These are phyloP conservation scores for Albula goreensis DNA, from an alignment of 2,113 vertebrate species.

Conservation along the genomic window DNA sequence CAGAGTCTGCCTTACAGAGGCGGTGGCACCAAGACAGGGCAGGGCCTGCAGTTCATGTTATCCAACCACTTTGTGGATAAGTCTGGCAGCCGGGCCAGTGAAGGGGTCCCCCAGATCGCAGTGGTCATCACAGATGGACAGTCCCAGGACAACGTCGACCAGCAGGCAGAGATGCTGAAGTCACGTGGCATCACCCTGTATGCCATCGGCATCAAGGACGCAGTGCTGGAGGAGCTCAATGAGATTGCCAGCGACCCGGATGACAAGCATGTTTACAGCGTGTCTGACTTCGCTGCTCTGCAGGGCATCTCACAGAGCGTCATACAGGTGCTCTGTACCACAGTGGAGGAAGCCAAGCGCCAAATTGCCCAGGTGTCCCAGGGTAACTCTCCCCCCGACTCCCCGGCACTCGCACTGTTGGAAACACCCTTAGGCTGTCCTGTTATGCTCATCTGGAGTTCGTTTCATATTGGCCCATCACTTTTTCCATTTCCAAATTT, in stretches of 20 bases:
- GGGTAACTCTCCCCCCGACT: neutral
- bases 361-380: slow-evolving; percentile 33
- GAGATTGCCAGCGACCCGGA: slow-evolving; percentile 49
- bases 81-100: slow-evolving; percentile 40
- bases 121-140: slow-evolving; percentile 51
- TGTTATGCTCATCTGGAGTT: too few species aligned
- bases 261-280: slow-evolving; percentile 42
- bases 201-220: slow-evolving; percentile 44
- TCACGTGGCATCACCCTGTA: slow-evolving; percentile 51
- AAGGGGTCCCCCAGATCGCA: slow-evolving; percentile 48
- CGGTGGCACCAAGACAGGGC: slow-evolving; percentile 43
- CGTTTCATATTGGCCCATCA: too few species aligned
- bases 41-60: slow-evolving; percentile 52
- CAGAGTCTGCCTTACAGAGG: slow-evolving; percentile 42
- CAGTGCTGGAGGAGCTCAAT: slow-evolving; percentile 47
- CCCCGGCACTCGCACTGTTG: neutral
- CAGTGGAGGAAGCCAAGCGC: slow-evolving; percentile 57
- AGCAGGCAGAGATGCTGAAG: slow-evolving; percentile 30
- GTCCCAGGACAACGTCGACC: slow-evolving; percentile 42
- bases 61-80: slow-evolving; percentile 51
- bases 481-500: too few species aligned
- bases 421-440: too few species aligned
- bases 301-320: slow-evolving; percentile 54
- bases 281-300: slow-evolving; percentile 43
- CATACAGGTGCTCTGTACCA: slow-evolving; percentile 67